Evolutionary conservation across 2,113 vertebrate genomes (phyloP).

Genomic region (Microcebus tavaratra): DNA sequence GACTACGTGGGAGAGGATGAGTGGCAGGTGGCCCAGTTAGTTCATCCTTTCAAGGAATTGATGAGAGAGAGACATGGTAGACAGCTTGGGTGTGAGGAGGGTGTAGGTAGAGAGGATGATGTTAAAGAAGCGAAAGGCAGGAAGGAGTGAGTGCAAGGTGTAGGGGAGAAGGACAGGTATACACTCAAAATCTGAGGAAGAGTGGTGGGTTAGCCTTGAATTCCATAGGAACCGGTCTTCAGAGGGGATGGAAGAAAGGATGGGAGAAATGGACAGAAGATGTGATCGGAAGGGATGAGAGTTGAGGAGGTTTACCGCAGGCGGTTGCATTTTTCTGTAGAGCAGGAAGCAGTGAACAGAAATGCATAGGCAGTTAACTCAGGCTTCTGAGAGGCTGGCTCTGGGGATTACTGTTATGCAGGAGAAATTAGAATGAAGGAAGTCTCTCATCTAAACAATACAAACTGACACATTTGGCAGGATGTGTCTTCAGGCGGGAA

Average conservation of each 20-base stretch:
- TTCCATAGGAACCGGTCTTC: neutral
- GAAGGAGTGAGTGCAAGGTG: neutral
- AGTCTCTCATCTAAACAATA: constrained; percentile 52
- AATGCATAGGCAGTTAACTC: neutral
- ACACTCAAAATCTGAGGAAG: neutral
- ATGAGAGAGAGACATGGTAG: neutral
- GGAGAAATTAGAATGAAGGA: constrained; percentile 27
- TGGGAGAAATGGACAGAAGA: neutral
- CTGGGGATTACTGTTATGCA: neutral
- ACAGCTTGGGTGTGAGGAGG: neutral
- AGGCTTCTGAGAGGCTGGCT: constrained; percentile 5
- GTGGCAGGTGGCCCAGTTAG: neutral
- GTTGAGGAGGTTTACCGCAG: neutral
- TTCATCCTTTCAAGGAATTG: neutral
- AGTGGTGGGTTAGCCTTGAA: neutral
- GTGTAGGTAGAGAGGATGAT: neutral
- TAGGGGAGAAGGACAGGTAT: neutral
- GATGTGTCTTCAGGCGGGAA: constrained; percentile 52
- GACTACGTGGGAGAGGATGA: neutral
- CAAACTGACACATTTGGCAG: constrained; percentile 39
- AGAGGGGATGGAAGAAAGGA: neutral
- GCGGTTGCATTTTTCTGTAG: neutral
- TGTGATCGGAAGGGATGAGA: neutral
- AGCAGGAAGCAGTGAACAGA: constrained; percentile 29
- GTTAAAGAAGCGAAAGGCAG: neutral